A percentile compares a stretch with the other conserved stretches of the same genome.
Evolutionary conservation across 2,797 vertebrate species (phyloP).

Genomic region (Malacoraja senta): DNA sequence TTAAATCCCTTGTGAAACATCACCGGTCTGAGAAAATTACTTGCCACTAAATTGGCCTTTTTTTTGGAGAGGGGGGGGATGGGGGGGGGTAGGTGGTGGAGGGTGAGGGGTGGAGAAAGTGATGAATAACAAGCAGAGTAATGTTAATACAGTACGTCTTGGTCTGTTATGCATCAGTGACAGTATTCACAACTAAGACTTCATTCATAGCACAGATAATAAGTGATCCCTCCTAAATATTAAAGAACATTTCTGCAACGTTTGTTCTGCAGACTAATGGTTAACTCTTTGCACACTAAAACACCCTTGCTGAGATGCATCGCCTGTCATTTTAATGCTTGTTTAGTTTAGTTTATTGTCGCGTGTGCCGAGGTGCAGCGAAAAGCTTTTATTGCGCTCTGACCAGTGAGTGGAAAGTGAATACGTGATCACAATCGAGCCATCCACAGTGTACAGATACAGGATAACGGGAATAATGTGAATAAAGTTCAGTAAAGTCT

Average conservation of each 20-base stretch:
- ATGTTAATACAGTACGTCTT: not conserved
- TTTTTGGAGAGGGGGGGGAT: conserved; percentile 45
- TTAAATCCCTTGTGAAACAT: conserved; percentile 55
- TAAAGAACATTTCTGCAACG: not conserved
- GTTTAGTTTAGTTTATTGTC: too few species aligned
- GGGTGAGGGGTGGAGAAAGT: not conserved
- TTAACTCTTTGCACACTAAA: not conserved
- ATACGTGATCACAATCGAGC: too few species aligned
- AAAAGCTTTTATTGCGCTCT: too few species aligned
- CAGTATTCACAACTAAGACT: not conserved
- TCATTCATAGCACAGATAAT: not conserved
- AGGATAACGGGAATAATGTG: too few species aligned
- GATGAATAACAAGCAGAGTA: conserved; percentile 25
- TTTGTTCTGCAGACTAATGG: not conserved
- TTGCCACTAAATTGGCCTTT: conserved; percentile 53
- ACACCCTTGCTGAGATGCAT: not conserved
- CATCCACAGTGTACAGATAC: too few species aligned
- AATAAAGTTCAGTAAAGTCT: too few species aligned
- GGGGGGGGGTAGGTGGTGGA: too few species aligned
- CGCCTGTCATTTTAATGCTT: not conserved
- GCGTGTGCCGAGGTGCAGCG: too few species aligned
- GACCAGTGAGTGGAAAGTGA: too few species aligned
- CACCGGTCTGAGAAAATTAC: conserved; percentile 49
- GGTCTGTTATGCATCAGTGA: conserved; percentile 15
- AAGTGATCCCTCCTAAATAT: not conserved